Conservation (phyloP, 2,113 vertebrate species). For the Opisthocomus hoazin region DNA sequence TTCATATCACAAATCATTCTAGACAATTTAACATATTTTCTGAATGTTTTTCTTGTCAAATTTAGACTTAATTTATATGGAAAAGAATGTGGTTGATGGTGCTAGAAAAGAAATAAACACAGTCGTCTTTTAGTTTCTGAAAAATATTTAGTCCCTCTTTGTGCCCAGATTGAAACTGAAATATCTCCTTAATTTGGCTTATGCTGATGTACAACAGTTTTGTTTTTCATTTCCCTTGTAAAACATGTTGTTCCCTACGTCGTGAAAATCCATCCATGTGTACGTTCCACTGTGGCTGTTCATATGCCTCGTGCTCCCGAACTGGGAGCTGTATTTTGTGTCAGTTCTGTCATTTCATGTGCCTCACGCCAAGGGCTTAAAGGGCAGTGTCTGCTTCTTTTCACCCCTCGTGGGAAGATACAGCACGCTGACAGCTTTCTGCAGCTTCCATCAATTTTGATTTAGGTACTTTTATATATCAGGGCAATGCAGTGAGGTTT, state of each 20-base stretch:
- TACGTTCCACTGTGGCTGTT: background rate
- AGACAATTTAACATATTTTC: background rate
- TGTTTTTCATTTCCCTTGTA: background rate
- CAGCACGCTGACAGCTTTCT: background rate
- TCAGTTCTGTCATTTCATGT: background rate
- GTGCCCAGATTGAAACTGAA: background rate
- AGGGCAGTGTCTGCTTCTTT: background rate
- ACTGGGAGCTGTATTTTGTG: background rate
- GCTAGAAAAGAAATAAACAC: background rate
- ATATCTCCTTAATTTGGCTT: background rate
- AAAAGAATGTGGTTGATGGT: background rate
- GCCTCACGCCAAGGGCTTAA: background rate
- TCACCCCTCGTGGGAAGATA: background rate
- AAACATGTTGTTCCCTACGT: background rate
- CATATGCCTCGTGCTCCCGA: fast-evolving
- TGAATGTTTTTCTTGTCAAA: background rate
- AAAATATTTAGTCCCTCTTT: background rate
- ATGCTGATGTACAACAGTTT: background rate
- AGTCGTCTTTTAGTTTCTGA: background rate
- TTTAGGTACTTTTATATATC: background rate
- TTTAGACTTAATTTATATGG: background rate
- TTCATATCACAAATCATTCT: background rate
- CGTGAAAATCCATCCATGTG: background rate
- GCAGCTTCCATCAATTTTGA: background rate
- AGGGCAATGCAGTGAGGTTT: background rate